phyloP scores from a whole-genome alignment of 2,113 vertebrate species.

The Hydrochoerus hydrochaeris region DNA sequence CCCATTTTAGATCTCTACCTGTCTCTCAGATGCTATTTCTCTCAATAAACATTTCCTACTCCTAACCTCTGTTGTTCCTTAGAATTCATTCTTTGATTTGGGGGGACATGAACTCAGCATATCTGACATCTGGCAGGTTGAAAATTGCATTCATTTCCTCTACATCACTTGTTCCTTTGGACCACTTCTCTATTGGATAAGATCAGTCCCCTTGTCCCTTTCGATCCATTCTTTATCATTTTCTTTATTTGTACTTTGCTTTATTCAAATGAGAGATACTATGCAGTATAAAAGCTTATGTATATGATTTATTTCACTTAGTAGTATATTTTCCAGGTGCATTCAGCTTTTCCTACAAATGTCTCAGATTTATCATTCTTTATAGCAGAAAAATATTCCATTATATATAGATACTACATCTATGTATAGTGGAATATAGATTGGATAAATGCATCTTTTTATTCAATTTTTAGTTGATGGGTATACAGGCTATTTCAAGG shows the following conservation, averaged over 20 bases:
- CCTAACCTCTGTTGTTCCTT: neutral
- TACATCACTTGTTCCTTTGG: neutral
- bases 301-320: neutral
- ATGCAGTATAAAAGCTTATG: neutral
- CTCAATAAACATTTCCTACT: no score
- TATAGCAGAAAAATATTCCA: neutral
- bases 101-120: neutral
- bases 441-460: neutral
- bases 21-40: neutral
- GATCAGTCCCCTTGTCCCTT: neutral
- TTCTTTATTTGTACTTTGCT: neutral
- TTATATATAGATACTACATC: neutral
- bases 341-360: neutral
- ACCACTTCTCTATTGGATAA: neutral
- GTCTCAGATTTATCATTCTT: neutral
- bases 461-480: neutral
- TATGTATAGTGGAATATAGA: neutral
- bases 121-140: neutral
- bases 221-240: neutral
- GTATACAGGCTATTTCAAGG: neutral
- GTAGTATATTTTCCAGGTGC: neutral
- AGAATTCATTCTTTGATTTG: neutral
- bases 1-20: neutral
- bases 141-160: neutral
- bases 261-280: neutral